Evolutionary conservation across 2,888 invertebrate genomes (phyloP), one percentile per base, ranked within the genome.

Genomic region (Drosophila emarginata): DNA sequence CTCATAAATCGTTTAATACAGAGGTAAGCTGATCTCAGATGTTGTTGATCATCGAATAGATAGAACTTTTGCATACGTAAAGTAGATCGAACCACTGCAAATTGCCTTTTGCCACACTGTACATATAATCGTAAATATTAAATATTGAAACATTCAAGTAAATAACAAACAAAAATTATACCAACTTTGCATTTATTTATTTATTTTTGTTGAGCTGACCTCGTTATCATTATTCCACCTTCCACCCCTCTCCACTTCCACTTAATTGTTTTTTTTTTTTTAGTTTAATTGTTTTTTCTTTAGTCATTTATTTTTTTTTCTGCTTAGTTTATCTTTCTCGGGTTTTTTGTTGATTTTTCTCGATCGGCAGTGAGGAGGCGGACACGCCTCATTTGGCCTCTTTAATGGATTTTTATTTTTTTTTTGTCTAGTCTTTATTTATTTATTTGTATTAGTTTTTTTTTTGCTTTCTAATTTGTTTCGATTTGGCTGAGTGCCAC

Each of bases 401-500:
- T 59, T 60, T 76, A 78, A 61, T 80, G 77, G 68, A 76, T 54
- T 72, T 66, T 62, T 54, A 36, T 54, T 50, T 61, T 67, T 39
- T 64, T 67, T 60, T 37, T 51, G 59, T 18, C 14, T 39, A 62
- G 45, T 72, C 21, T 61, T 65, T 37, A 72, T 57, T 77, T 68
- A 64, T 64, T 59, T 64, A 54, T 69, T 52, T 54, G 64, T 77
- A 50, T 74, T 51, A 28, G 61, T 65, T 64, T 71, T 65, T 60
- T 61, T 64, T 32, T 11, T 32, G 32, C 9, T 32, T 32, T 69
- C 72, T 67, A 72, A 74, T 75, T 73, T 83, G 81, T 80, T 79
- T 79, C 79, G 67, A 80, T 83, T 83, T 87, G 84, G 84, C 71
- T 56, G 4, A 45, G 2, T 59, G 87, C 84, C 84, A 84, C 71